Percentiles rank a stretch among this genome's conserved stretches.
Evolutionary conservation across 2,797 vertebrate genomes (phyloP).

Genomic region (Phrynocephalus vlangalii): DNA sequence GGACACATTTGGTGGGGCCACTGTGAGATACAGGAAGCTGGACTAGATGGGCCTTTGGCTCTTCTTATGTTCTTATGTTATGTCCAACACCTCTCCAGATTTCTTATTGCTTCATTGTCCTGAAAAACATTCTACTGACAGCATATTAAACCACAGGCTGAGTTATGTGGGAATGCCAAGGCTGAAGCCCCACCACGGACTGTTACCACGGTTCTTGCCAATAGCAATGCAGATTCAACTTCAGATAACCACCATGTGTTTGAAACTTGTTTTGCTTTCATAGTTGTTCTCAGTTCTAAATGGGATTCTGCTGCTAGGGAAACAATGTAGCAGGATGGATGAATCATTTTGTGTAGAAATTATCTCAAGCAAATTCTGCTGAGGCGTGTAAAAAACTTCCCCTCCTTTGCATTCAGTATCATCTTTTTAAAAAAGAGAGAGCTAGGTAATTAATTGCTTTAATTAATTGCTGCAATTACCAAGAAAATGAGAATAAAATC

Average conservation of each 20-base stretch:
- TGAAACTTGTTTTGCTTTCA: conserved; percentile 48
- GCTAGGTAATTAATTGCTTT: conserved; percentile 40
- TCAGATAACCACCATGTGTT: conserved; percentile 28
- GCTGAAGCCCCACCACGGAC: conserved; percentile 30
- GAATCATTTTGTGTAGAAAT: conserved; percentile 22
- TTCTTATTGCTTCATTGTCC: conserved; percentile 19
- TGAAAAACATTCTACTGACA: conserved; percentile 10
- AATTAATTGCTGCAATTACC: conserved; percentile 48
- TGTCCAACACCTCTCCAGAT: conserved; percentile 38
- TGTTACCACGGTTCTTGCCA: conserved; percentile 11
- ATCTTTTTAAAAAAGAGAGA: not conserved
- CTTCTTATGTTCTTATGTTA: no score
- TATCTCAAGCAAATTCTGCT: not conserved
- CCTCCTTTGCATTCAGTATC: not conserved
- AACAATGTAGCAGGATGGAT: conserved; percentile 31
- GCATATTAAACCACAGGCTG: conserved; percentile 27
- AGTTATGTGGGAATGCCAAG: conserved; percentile 5
- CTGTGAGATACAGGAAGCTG: no score
- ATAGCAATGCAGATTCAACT: not conserved
- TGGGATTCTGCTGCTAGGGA: conserved; percentile 21
- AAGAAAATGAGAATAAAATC: conserved; percentile 25
- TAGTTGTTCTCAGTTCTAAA: not conserved
- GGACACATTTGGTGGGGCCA: no score
- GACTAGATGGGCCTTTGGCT: no score
- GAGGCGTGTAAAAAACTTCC: not conserved